Evolutionary conservation across 2,888 invertebrate species (phyloP).

Genomic region (Incurvaria masculella): DNA sequence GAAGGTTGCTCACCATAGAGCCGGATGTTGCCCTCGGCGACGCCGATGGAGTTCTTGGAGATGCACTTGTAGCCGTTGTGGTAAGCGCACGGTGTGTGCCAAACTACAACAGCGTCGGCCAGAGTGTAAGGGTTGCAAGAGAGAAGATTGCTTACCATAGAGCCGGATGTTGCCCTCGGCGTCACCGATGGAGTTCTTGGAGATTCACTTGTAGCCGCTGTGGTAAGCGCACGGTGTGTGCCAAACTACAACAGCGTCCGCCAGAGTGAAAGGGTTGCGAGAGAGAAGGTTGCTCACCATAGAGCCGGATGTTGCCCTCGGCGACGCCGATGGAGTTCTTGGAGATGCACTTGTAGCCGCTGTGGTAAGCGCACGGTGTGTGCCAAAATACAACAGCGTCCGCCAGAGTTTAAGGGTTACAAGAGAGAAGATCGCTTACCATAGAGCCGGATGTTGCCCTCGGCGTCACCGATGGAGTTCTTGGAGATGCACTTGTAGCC

Average conservation of each 20-base stretch:
- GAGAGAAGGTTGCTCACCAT: conserved; percentile 70
- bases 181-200: conserved; percentile 89
- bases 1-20: conserved; percentile 73
- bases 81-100: conserved; percentile 70
- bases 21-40: conserved; percentile 85
- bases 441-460: conserved; percentile 84
- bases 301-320: conserved; percentile 83
- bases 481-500: conserved; percentile 91
- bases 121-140: no score
- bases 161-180: conserved; percentile 86
- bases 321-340: conserved; percentile 92
- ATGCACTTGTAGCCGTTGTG: conserved; percentile 89
- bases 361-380: conserved; percentile 73
- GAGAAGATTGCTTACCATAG: conserved; percentile 71
- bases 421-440: conserved; percentile 59
- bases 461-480: conserved; percentile 89
- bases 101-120: no score
- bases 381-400: no score
- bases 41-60: conserved; percentile 89
- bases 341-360: conserved; percentile 88
- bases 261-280: no score
- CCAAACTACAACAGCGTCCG: no score
- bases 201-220: conserved; percentile 88
- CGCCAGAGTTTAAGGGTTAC: no score
- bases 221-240: conserved; percentile 73